Evolutionary conservation across 2,113 vertebrate species (phyloP).

Genomic region (Malurus cyaneus): DNA sequence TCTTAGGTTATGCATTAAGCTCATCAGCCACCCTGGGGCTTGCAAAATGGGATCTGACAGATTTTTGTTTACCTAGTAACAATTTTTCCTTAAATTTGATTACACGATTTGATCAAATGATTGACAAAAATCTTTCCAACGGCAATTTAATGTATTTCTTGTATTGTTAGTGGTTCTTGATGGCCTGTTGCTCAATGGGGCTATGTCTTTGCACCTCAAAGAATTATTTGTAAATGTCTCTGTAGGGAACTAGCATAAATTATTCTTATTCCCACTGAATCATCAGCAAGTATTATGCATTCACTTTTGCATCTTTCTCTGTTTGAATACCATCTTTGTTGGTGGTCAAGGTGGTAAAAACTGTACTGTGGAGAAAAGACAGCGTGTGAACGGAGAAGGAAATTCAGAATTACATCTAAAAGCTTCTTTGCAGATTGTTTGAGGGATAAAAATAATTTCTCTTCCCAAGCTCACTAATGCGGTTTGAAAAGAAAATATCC

Average conservation of each 20-base stretch:
- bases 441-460: background rate
- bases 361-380: background rate
- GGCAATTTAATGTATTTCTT: background rate
- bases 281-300: background rate
- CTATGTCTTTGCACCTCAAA: background rate
- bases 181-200: background rate
- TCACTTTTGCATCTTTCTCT: background rate
- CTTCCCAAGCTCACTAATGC: background rate
- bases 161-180: background rate
- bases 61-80: background rate
- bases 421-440: background rate
- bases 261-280: background rate
- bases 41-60: background rate
- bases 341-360: background rate
- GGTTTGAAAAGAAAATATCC: background rate
- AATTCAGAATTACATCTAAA: background rate
- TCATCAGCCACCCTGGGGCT: background rate
- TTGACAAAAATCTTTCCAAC: background rate
- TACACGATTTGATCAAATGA: background rate
- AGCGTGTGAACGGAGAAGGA: background rate
- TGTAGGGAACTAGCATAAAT: background rate
- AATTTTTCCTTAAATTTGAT: background rate
- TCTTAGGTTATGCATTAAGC: background rate
- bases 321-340: background rate
- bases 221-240: background rate